Evolutionary conservation across 2,888 invertebrate species (phyloP), one percentile per base, ranked within the genome.

Genomic region (Chrysopilus asiliformis): DNA sequence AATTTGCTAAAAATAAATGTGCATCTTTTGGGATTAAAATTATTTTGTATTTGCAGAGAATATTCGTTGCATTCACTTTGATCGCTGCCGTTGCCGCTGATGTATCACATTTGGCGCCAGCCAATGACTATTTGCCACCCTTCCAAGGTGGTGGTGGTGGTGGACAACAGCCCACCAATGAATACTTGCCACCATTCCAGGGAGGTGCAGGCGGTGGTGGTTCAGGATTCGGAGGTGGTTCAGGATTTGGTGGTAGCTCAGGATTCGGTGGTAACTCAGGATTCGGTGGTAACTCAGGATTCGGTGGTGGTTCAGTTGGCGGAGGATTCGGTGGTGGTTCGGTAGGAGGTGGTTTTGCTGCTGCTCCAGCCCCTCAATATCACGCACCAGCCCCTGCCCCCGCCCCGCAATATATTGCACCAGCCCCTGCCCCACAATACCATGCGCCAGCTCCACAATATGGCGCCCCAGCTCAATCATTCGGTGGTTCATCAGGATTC

Each of bases 41-140:
- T n/a, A n/a, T 7, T 22, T 14, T 15, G 16, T 16, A n/a, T 31
- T 31, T 31, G 3, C 16, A 33, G 33, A 33, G 25, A 25, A 16
- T 33, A 10, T 15, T 33, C 7, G 16, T 24, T 10, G 25, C 25
- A 8, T 24, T 33, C 6, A 17, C 6, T 25, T 15, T 33, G 15
- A 10, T 33, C 9, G 25, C 33, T 7, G 16, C 15, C 12, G 33
- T 26, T 25, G 20, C 25, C 14, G 33, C 33, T 4, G 33, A 33
- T 14, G 24, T 33, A 4, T 33, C 33, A 24, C 33, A 33, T n/a
- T 16, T 33, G 3, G 8, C 10, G 15, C 15, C 13, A n/a, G 4
- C 20, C 6, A 33, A 14, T 25, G 9, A 12, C 15, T 33, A 33
- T 15, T 14, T 33, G 25, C 24, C 33, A 24, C 33, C 33, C 24